A percentile compares a stretch with the other conserved stretches of the same genome.
phyloP scores from a whole-genome alignment of 2,888 invertebrate genomes.

The Meteorus colon region DNA sequence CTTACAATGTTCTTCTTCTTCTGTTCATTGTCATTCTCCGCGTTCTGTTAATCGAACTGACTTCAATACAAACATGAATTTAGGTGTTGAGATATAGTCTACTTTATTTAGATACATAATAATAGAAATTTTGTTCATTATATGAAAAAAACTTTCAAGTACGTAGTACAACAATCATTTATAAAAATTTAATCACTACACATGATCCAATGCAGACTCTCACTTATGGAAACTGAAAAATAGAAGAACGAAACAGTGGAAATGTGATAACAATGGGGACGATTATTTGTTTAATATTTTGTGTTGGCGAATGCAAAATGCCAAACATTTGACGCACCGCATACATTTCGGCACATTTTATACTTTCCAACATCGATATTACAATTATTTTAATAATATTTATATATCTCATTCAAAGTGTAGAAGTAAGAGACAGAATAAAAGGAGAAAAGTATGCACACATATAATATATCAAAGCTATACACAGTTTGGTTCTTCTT shows the following conservation, averaged over 20 bases:
- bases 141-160: neutral
- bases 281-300: neutral
- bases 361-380: neutral
- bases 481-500: neutral
- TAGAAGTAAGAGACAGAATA: neutral
- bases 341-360: neutral
- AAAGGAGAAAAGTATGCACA: neutral
- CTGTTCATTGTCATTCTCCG: neutral
- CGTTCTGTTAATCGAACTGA: neutral
- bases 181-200: neutral
- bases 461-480: conserved; percentile 12
- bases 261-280: neutral
- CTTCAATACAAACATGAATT: neutral
- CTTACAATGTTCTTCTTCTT: neutral
- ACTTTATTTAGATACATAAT: neutral
- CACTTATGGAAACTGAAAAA: neutral
- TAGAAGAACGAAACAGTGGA: neutral
- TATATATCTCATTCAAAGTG: neutral
- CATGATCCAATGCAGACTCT: neutral
- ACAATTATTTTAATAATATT: neutral
- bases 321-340: neutral
- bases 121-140: conserved; percentile 4
- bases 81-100: neutral
- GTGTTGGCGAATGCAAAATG: neutral
- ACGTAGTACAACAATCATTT: neutral